These are phyloP conservation scores for Onthophagus taurus DNA, from an alignment of 1,140 invertebrate species.

Conservation along the genomic window DNA sequence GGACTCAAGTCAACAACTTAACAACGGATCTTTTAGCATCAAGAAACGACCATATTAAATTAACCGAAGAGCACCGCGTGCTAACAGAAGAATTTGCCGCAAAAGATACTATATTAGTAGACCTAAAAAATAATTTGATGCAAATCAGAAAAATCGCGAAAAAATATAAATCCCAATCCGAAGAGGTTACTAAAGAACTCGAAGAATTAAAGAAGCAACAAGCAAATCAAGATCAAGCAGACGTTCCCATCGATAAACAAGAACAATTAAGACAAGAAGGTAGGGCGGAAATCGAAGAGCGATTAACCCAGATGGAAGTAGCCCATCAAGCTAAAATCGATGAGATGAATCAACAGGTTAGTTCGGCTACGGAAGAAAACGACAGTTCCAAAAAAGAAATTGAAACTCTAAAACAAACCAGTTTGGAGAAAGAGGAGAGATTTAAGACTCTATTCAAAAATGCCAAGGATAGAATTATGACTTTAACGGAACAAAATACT, in stretches of 20 bases:
- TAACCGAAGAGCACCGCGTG: constrained; percentile 50
- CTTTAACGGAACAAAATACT: constrained; percentile 57
- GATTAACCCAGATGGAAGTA: constrained; percentile 37
- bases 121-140: constrained; percentile 66
- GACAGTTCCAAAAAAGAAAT: constrained; percentile 61
- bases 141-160: constrained; percentile 85
- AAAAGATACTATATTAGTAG: constrained; percentile 59
- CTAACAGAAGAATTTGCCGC: constrained; percentile 58
- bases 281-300: constrained; percentile 41
- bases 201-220: constrained; percentile 47
- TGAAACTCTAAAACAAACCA: constrained; percentile 53
- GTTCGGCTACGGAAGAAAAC: constrained; percentile 47
- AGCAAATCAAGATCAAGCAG: constrained; percentile 21
- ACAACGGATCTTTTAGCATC: constrained; percentile 48
- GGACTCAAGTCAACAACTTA: constrained; percentile 39
- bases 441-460: constrained; percentile 62
- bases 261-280: constrained; percentile 43
- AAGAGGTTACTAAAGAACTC: constrained; percentile 55
- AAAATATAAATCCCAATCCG: constrained; percentile 82
- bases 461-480: constrained; percentile 59
- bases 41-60: constrained; percentile 42
- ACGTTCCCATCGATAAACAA: constrained; percentile 32
- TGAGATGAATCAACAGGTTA: constrained; percentile 52
- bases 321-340: constrained; percentile 44
- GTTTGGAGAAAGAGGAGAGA: constrained; percentile 60